Percentiles rank a stretch among this genome's conserved stretches.
Conservation (phyloP, 2,797 vertebrate genomes). For the Gymnothorax reevesii region DNA sequence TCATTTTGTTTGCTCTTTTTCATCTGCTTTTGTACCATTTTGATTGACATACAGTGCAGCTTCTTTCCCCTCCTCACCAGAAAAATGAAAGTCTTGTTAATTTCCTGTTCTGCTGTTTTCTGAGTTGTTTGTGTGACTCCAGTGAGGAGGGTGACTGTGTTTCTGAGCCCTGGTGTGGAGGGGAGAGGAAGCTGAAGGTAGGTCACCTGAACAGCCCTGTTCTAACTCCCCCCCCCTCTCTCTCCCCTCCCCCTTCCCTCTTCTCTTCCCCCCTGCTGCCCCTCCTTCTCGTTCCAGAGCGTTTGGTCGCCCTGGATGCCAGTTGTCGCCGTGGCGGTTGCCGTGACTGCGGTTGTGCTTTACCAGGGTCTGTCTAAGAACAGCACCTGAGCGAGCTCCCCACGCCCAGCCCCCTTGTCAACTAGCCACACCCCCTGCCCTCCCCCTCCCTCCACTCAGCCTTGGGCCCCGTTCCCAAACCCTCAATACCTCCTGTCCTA, state of each 20-base stretch:
- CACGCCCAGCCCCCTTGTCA: conserved; percentile 67
- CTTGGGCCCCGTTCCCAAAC: conserved; percentile 70
- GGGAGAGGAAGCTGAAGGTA: conserved; percentile 3
- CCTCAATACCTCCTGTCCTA: conserved; percentile 77
- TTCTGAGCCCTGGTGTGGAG: neutral
- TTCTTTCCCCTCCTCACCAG: conserved; percentile 27
- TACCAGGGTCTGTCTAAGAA: conserved; percentile 94
- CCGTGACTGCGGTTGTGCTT: conserved; percentile 91
- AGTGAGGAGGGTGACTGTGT: conserved; percentile 2
- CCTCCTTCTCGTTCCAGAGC: conserved; percentile 78
- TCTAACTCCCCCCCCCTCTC: neutral
- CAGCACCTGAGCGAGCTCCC: conserved; percentile 83
- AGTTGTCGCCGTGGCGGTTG: conserved; percentile 93
- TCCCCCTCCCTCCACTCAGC: conserved; percentile 21
- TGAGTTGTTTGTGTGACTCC: neutral
- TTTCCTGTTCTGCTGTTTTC: conserved; percentile 25
- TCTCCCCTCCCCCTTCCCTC: neutral
- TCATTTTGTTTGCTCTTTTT: conserved; percentile 11
- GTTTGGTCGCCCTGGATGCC: conserved; percentile 96
- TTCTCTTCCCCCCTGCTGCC: conserved; percentile 5
- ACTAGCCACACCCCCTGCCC: conserved; percentile 19
- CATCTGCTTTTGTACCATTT: conserved; percentile 13
- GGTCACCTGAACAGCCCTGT: neutral
- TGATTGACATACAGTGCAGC: conserved; percentile 28
- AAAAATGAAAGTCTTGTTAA: conserved; percentile 37